A percentile compares a stretch with the other conserved stretches of the same genome.
These are phyloP conservation scores for Malthinus seriepunctatus DNA, from an alignment of 2,888 invertebrate genomes.

Conservation along the genomic window DNA sequence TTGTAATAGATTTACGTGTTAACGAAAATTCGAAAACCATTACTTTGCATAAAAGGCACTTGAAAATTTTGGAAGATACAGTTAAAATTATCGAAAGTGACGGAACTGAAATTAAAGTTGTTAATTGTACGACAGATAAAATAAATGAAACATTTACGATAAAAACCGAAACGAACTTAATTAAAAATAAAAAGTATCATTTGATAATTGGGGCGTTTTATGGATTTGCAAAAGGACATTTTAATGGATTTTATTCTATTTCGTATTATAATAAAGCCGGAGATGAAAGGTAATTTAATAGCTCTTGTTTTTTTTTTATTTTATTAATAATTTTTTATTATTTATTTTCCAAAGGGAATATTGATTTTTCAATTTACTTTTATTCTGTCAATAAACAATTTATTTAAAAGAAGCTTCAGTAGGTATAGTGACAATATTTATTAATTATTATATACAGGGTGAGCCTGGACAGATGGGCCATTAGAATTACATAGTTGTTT, in stretches of 20 bases:
- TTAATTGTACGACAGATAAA: neutral
- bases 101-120: slow-evolving; percentile 1
- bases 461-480: too few species aligned
- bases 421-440: too few species aligned
- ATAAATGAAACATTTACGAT: neutral
- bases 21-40: slow-evolving; percentile 12
- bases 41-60: slow-evolving; percentile 17
- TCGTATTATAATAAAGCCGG: neutral
- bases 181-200: neutral
- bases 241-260: neutral
- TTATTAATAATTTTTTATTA: too few species aligned
- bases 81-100: neutral
- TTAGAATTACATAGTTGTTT: too few species aligned
- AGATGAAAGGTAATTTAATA: neutral
- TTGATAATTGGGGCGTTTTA: neutral
- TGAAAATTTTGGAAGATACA: neutral
- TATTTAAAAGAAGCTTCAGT: too few species aligned
- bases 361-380: too few species aligned
- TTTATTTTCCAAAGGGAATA: too few species aligned
- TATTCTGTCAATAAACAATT: too few species aligned
- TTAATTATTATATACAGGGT: too few species aligned
- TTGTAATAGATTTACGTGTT: slow-evolving; percentile 16
- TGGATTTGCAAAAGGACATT: neutral
- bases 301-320: too few species aligned
- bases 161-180: neutral